phyloP scores from a whole-genome alignment of 92 coral and sea anemone genomes.

The Montipora capitata region DNA sequence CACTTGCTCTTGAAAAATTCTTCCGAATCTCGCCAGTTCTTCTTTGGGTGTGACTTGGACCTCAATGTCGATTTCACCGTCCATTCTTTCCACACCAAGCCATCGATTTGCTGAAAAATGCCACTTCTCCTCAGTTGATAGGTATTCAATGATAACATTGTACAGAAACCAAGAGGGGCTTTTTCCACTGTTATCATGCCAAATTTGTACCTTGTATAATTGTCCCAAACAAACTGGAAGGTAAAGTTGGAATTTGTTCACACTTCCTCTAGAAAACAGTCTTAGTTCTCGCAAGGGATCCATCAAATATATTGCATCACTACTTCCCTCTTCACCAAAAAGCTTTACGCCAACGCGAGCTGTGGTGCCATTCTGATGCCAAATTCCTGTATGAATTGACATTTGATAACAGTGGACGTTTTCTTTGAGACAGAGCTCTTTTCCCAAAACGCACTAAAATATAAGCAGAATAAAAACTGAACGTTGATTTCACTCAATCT shows the following conservation, averaged over 20 bases:
- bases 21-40: slow-evolving; percentile 77
- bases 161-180: slow-evolving; percentile 91
- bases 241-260: slow-evolving; percentile 73
- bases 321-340: slow-evolving; percentile 85
- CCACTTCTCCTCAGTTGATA: slow-evolving; percentile 58
- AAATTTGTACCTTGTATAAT: slow-evolving; percentile 71
- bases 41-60: slow-evolving; percentile 71
- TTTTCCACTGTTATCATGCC: slow-evolving; percentile 88
- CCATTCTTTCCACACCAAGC: slow-evolving; percentile 85
- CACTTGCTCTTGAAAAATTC: slow-evolving; percentile 72
- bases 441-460: slow-evolving; percentile 63
- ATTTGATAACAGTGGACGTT: slow-evolving; percentile 74
- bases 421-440: slow-evolving; percentile 1
- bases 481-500: too few relatives aligned
- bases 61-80: slow-evolving; percentile 79
- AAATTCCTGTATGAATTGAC: slow-evolving; percentile 88
- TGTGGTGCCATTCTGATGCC: slow-evolving; percentile 89
- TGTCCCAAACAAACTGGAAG: slow-evolving; percentile 77
- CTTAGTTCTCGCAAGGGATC: slow-evolving; percentile 64
- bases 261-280: slow-evolving; percentile 88
- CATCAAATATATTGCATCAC: slow-evolving; percentile 75
- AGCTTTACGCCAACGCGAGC: slow-evolving; percentile 82
- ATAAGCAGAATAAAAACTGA: background rate
- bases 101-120: slow-evolving; percentile 86
- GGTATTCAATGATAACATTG: slow-evolving; percentile 72